Evolutionary conservation across 1,140 invertebrate species (phyloP).

Genomic region (Meteorus sp.): DNA sequence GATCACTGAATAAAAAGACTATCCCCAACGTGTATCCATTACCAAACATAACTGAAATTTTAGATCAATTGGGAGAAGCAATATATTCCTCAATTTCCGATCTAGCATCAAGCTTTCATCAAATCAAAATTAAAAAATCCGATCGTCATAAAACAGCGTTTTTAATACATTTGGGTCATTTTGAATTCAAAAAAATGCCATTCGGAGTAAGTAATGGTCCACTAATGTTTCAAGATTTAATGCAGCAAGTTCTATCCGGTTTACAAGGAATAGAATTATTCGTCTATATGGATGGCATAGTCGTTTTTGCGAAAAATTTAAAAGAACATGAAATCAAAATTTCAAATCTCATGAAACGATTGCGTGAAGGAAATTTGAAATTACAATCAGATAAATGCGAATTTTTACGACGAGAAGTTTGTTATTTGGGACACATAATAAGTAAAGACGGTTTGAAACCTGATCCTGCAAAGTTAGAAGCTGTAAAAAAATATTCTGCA

Average conservation of each 20-base stretch:
- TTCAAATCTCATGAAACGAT: conserved; percentile 21
- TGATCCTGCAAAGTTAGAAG: conserved; percentile 49
- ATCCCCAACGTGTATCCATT: conserved; percentile 54
- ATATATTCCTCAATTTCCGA: conserved; percentile 41
- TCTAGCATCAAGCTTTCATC: conserved; percentile 49
- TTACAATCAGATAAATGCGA: conserved; percentile 49
- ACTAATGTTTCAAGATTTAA: conserved; percentile 26
- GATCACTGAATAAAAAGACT: conserved; percentile 30
- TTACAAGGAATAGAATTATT: conserved; percentile 20
- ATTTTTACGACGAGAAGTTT: conserved; percentile 48
- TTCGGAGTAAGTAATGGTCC: conserved; percentile 17
- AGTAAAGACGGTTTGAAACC: conserved; percentile 38
- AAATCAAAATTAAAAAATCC: conserved; percentile 47
- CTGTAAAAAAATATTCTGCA: conserved; percentile 42
- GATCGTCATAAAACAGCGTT: conserved; percentile 55
- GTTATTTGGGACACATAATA: conserved; percentile 55
- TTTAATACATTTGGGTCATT: conserved; percentile 41
- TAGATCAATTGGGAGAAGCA: conserved; percentile 45
- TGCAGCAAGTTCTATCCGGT: conserved; percentile 26
- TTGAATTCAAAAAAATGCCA: conserved; percentile 52
- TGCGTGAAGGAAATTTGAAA: conserved; percentile 29
- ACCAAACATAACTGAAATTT: conserved; percentile 52
- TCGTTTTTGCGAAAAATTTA: conserved; percentile 3
- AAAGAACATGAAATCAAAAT: conserved; percentile 29
- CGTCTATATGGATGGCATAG: conserved; percentile 8